These are phyloP conservation scores for Temnothorax curvispinosus DNA, from an alignment of 1,140 invertebrate species.

Conservation along the genomic window DNA sequence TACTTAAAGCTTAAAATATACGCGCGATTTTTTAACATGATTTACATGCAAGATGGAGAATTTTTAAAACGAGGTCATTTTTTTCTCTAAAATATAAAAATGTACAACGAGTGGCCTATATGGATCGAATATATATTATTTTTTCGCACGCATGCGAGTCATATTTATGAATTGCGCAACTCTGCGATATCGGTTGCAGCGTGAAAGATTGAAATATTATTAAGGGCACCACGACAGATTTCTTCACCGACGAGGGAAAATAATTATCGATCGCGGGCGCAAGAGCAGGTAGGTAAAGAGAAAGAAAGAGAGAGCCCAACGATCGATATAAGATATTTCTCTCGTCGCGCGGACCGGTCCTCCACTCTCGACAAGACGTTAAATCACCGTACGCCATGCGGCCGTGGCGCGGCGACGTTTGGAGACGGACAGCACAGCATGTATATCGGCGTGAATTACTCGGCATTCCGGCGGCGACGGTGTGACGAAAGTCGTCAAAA, in stretches of 20 bases:
- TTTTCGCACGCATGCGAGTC: background rate
- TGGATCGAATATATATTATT: conserved; percentile 15
- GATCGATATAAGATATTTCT: conserved; percentile 45
- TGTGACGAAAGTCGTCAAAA: conserved; percentile 44
- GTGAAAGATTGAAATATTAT: conserved; percentile 16
- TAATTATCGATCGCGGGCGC: conserved; percentile 30
- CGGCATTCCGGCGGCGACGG: conserved; percentile 21
- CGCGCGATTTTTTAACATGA: conserved; percentile 1
- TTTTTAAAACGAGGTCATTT: background rate
- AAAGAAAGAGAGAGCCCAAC: conserved; percentile 1
- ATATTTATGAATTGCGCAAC: conserved; percentile 31
- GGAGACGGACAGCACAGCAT: conserved; percentile 1
- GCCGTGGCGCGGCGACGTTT: background rate
- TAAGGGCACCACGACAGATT: conserved; percentile 38
- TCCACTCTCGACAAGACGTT: conserved; percentile 27
- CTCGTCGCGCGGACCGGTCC: conserved; percentile 35
- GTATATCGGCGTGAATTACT: conserved; percentile 44
- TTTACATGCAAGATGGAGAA: background rate
- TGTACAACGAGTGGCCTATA: background rate
- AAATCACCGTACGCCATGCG: conserved; percentile 20
- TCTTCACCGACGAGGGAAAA: conserved; percentile 27
- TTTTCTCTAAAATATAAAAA: conserved; percentile 10
- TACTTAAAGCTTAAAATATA: conserved; percentile 6
- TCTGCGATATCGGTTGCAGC: background rate
- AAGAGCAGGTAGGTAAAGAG: background rate